Evolutionary conservation across 92 coral and sea anemone genomes (phyloP).

Genomic region (Zoanthus gigantus): DNA sequence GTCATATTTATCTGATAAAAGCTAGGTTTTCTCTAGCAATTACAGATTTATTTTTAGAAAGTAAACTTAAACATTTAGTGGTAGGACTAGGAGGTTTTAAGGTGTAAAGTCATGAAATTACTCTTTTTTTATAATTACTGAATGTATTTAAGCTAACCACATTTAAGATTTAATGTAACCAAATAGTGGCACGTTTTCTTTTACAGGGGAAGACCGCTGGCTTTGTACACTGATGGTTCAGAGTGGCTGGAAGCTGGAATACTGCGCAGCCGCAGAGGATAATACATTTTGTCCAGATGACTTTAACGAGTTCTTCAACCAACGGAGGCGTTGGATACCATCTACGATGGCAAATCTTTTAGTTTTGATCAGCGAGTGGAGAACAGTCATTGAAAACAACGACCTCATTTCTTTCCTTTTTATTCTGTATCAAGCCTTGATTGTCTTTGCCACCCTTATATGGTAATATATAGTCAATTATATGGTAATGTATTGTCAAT

Average conservation of each 20-base stretch:
- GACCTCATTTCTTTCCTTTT: conserved; percentile 84
- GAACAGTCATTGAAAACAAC: conserved; percentile 75
- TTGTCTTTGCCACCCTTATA: conserved; percentile 82
- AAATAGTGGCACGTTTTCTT: too few relatives aligned
- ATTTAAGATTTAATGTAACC: too few relatives aligned
- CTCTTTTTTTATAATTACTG: too few relatives aligned
- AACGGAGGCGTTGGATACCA: conserved; percentile 98
- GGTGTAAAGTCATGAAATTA: too few relatives aligned
- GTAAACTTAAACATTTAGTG: too few relatives aligned
- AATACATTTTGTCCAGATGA: conserved; percentile 90
- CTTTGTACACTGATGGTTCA: conserved; percentile 97
- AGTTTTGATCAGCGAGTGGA: conserved; percentile 85
- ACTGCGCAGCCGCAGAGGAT: conserved; percentile 98
- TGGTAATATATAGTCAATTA: conserved; percentile 57
- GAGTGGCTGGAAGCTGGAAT: conserved; percentile 95
- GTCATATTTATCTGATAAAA: too few relatives aligned
- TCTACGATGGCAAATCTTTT: conserved; percentile 94
- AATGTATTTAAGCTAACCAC: too few relatives aligned
- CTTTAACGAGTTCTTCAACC: conserved; percentile 92
- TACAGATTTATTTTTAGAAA: too few relatives aligned
- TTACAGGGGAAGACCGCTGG: conserved; percentile 98
- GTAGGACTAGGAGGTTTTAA: too few relatives aligned
- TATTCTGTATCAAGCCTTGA: conserved; percentile 88
- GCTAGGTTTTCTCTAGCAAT: too few relatives aligned
- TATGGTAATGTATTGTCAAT: too few relatives aligned